Conservation (phyloP, 1,140 invertebrate species). For the Eciton burchellii region DNA sequence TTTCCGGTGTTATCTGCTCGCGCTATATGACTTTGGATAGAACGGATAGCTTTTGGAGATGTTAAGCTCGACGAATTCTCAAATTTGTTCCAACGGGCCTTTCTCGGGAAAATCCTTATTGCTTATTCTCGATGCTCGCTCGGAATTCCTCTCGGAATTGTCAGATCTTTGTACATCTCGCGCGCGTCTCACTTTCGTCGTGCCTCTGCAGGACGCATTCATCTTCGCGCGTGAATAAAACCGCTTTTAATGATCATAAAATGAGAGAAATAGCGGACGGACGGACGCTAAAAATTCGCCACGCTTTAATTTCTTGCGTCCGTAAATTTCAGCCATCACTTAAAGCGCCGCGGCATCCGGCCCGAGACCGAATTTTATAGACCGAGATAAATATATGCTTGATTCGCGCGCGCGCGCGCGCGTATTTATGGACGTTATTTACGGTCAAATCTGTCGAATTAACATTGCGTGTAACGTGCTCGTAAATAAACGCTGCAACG, state of each 20-base stretch:
- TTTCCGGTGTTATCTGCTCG: too few species aligned
- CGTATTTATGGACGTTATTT: conserved; percentile 71
- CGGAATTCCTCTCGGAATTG: neutral
- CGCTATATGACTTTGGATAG: too few species aligned
- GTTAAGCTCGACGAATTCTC: too few species aligned
- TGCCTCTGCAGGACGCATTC: neutral
- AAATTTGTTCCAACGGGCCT: too few species aligned
- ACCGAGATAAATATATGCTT: conserved; percentile 67
- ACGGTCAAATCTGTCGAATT: conserved; percentile 74
- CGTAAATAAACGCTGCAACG: conserved; percentile 71
- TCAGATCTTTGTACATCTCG: too few species aligned
- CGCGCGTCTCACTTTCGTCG: too few species aligned
- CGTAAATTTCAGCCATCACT: conserved; percentile 48
- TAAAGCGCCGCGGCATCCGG: conserved; percentile 40
- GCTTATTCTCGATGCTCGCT: too few species aligned
- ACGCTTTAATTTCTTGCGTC: conserved; percentile 46
- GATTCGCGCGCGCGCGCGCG: conserved; percentile 18
- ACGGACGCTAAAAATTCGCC: conserved; percentile 25
- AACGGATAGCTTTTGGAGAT: too few species aligned
- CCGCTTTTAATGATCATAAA: conserved; percentile 21
- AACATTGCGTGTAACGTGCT: conserved; percentile 77
- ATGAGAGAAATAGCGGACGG: neutral
- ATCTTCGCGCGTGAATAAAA: conserved; percentile 13
- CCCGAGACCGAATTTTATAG: conserved; percentile 68
- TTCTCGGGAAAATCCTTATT: neutral